Evolutionary conservation across 2,113 vertebrate genomes (phyloP).

Genomic region (Coryphaenoides rupestris): DNA sequence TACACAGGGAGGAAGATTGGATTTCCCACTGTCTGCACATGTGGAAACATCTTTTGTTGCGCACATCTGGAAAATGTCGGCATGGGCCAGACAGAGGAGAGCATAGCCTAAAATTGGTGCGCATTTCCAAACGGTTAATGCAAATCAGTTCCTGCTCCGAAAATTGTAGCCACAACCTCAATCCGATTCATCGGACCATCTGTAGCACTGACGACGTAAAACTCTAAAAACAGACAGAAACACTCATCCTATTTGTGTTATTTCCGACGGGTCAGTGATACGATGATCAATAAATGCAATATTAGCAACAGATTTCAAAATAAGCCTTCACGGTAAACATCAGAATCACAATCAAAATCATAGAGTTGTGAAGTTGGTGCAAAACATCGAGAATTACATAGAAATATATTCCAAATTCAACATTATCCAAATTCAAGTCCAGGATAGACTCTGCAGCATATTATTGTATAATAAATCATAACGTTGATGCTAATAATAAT

Average conservation of each 20-base stretch:
- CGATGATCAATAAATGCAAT: background rate
- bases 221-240: slow-evolving; percentile 12
- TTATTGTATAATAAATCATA: too few relatives aligned
- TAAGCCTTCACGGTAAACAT: background rate
- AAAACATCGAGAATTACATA: too few relatives aligned
- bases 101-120: slow-evolving; percentile 66
- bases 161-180: slow-evolving; percentile 57
- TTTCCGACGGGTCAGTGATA: background rate
- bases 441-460: too few relatives aligned
- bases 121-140: slow-evolving; percentile 71
- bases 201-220: too few relatives aligned
- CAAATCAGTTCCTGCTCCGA: slow-evolving; percentile 62
- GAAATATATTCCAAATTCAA: too few relatives aligned
- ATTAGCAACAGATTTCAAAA: background rate
- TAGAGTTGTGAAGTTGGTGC: too few relatives aligned
- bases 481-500: too few relatives aligned
- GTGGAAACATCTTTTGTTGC: slow-evolving; percentile 67
- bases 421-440: too few relatives aligned
- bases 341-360: too few relatives aligned
- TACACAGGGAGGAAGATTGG: slow-evolving; percentile 33
- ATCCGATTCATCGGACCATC: slow-evolving; percentile 24
- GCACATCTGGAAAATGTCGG: slow-evolving; percentile 72
- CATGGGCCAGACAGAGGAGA: slow-evolving; percentile 55
- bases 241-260: background rate
- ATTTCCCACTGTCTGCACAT: slow-evolving; percentile 52